A percentile compares a stretch with the other conserved stretches of the same genome.
phyloP scores from a whole-genome alignment of 1,140 invertebrate species.

The Neocloeon triangulifer region DNA sequence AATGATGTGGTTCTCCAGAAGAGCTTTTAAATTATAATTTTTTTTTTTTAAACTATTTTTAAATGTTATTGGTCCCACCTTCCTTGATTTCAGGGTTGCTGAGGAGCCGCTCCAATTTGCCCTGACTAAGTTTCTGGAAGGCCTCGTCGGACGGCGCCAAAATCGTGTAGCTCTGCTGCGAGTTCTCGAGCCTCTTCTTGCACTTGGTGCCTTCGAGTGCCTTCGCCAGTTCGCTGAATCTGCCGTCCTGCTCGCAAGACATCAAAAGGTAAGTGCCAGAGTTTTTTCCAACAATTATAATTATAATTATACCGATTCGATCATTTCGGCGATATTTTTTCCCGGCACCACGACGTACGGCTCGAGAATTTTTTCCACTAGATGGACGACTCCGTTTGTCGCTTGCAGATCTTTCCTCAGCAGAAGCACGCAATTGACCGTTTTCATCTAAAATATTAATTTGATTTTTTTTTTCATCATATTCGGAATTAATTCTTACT shows the following conservation, averaged over 20 bases:
- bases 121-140: slow-evolving; percentile 22
- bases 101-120: slow-evolving; percentile 16
- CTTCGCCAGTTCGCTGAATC: slow-evolving; percentile 26
- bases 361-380: slow-evolving; percentile 37
- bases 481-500: slow-evolving; percentile 12
- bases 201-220: slow-evolving; percentile 27
- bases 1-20: slow-evolving; percentile 21
- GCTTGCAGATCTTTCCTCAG: slow-evolving; percentile 26
- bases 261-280: too few species aligned
- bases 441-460: slow-evolving; percentile 20
- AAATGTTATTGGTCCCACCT: too few species aligned
- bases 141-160: slow-evolving; percentile 38
- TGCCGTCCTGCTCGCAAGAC: slow-evolving; percentile 23
- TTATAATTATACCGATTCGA: slow-evolving; percentile 14
- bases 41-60: not conserved
- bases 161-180: slow-evolving; percentile 22
- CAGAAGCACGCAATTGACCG: slow-evolving; percentile 27
- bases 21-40: slow-evolving; percentile 13
- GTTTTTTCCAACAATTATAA: too few species aligned
- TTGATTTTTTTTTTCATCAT: not conserved
- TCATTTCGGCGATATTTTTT: slow-evolving; percentile 14
- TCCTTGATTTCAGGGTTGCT: slow-evolving; percentile 15
- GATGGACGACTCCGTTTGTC: slow-evolving; percentile 43
- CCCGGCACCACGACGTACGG: slow-evolving; percentile 21
- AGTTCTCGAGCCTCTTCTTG: slow-evolving; percentile 14